Base-by-base conservation (phyloP, 2,797 vertebrate species). In the Arnoldichthys spilopterus region DNA sequence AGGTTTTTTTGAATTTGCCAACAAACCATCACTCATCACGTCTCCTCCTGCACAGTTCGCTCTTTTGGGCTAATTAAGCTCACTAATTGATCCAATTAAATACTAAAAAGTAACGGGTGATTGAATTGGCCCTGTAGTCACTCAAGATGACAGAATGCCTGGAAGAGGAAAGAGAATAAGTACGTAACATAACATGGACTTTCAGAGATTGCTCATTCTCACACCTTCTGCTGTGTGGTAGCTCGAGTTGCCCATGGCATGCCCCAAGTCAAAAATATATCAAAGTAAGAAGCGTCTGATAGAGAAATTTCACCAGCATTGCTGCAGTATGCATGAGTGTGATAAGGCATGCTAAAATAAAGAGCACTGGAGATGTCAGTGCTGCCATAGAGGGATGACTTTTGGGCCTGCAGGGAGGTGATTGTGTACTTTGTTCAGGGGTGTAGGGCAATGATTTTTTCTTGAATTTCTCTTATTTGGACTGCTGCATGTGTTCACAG, bases 61-160 rank as follows among this genome's bases (percentile, higher is more conserved):
- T 84, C 40, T 40, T 69, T 69, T 85, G 69, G 79, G 85, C 86
- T 86, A 90, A 90, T 89, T 88, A 89, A 87, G 83, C 74, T 56
- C 34, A 62, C 68, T 84, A 79, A 83, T 87, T 86, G 67, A 83
- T 85, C 82, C 87, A 73, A 87, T 87, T 88, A 83, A 87, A 87
- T 86, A 30, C 37, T 78, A 78, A 83, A 83, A 70, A 49, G 49
- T 68, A 74, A 61, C 20, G 78, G 72, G 54, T 59, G 66, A 76
- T 74, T 77, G 56, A 71, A 63, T 72, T 68, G 66, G 58, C 53
- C 22, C 56, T 13, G 34, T 47, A 54, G 56, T 72, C 24, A 5
- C 54, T 47, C 16, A 73, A 45, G 45, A 34, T 61, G 49, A 53
- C 18, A 58, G 22, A 53, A 64, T 9, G 18, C 5, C 66, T 6